Base-by-base conservation (phyloP, 2,113 vertebrate genomes). In the Mixornis gularis region DNA sequence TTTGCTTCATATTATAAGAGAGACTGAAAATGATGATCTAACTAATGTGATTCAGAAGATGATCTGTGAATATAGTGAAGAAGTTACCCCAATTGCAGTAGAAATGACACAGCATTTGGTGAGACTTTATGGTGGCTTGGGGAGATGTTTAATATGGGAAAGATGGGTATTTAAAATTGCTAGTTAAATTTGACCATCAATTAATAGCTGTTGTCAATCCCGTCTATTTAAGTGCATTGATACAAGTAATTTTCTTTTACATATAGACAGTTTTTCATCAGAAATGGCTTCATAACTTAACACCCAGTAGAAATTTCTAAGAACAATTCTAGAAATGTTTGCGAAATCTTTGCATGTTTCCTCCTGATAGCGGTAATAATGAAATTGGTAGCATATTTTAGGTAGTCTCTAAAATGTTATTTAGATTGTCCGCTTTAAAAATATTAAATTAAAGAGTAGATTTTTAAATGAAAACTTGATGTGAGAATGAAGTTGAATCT, bases 81-180 rank as follows among this genome's bases (percentile, higher is more conserved):
- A 99, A 96, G 99, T 99, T 96, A 99, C 99, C 58, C 99, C 99
- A 46, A 99, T 99, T 93, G 99, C 99, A 48, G 99, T 99, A 91
- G 99, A 99, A 97, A 99, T 99, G 99, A 99, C 99, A 12, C 99
- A 99, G 92, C 99, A 99, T 96, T 97, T 99, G 98, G 99, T 99
- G 97, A 98, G 98, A 95, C 41, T 87, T 65, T 41, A 52, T 12
- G 10, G 65, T 90, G 89, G 63, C 25, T 73, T 17, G 48, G 24
- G 30, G 41, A 68, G 26, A 46, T 58, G 18, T 34, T 71, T 73
- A 21, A 30, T 60, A 29, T 41, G 25, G 71, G n/a, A 44, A 78
- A 58, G 38, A 71, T n/a, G 18, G 43, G 22, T 82, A 7, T 85
- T 82, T 90, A 34, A 70, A 51, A 78, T 59, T 9, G 18, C 4